phyloP scores from a whole-genome alignment of 2,113 vertebrate species.

The Chitala chitala region DNA sequence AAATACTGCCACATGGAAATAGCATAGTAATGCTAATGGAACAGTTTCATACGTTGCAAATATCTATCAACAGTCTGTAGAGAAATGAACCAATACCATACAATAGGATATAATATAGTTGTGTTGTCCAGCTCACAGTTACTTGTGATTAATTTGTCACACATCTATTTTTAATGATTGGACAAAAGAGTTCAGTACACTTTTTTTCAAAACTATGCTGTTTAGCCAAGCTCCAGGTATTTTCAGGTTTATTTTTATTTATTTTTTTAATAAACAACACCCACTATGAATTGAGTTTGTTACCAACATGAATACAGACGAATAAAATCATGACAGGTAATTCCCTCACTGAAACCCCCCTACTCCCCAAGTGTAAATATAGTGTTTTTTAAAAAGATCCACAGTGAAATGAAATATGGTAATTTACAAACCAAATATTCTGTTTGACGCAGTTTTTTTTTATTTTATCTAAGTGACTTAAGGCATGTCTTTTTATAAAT shows the following conservation, averaged over 20 bases:
- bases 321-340: conserved; percentile 1
- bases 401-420: conserved; percentile 27
- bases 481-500: conserved; percentile 29
- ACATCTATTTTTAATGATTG: not conserved
- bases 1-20: too few relatives aligned
- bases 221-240: not conserved
- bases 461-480: conserved; percentile 21
- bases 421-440: conserved; percentile 35
- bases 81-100: too few relatives aligned
- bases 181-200: not conserved
- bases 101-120: too few relatives aligned
- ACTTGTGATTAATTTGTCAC: too few relatives aligned
- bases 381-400: not conserved
- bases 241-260: too few relatives aligned
- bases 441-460: conserved; percentile 22
- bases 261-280: not conserved
- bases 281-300: not conserved
- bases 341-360: not conserved
- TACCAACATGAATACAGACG: not conserved
- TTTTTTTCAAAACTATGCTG: conserved; percentile 4
- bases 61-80: too few relatives aligned
- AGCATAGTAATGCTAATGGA: too few relatives aligned
- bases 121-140: too few relatives aligned
- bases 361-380: conserved; percentile 3
- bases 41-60: too few relatives aligned